These are phyloP conservation scores for Hylaeus volcanicus DNA, from an alignment of 1,140 invertebrate species.

Conservation along the genomic window DNA sequence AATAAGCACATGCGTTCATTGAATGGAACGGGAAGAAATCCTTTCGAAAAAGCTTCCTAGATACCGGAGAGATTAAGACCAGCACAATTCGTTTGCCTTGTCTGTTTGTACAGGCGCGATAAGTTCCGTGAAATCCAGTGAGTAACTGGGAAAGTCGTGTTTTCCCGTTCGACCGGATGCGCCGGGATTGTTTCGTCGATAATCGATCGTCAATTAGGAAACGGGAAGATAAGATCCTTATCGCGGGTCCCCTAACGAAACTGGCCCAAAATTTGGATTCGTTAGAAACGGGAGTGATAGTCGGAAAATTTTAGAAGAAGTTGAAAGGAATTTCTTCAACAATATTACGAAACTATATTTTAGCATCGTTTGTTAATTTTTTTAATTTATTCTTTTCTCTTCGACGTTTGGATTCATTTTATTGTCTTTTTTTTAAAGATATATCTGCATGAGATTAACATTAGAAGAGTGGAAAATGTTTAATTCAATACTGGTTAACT, in stretches of 20 bases:
- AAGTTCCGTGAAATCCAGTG: neutral
- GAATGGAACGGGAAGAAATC: neutral
- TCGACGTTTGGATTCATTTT: no score
- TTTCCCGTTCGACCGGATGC: neutral
- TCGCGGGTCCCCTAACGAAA: neutral
- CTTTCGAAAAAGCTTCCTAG: neutral
- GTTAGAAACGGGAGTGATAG: neutral
- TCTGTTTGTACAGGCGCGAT: slow-evolving; percentile 4
- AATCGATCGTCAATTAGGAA: neutral
- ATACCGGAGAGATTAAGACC: neutral
- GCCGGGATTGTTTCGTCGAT: neutral
- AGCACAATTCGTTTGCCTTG: neutral
- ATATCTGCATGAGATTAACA: no score
- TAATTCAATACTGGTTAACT: no score
- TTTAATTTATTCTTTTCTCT: no score
- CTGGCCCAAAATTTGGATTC: neutral
- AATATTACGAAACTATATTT: no score
- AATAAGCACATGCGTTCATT: slow-evolving; percentile 1
- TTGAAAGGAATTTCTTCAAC: no score
- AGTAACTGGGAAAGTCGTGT: slow-evolving; percentile 15
- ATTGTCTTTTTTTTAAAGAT: no score
- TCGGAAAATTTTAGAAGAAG: no score
- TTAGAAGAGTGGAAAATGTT: no score
- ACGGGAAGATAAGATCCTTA: neutral
- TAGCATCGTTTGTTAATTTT: no score